These are phyloP conservation scores for Tinamus guttatus DNA, from an alignment of 2,113 vertebrate species.

Conservation along the genomic window DNA sequence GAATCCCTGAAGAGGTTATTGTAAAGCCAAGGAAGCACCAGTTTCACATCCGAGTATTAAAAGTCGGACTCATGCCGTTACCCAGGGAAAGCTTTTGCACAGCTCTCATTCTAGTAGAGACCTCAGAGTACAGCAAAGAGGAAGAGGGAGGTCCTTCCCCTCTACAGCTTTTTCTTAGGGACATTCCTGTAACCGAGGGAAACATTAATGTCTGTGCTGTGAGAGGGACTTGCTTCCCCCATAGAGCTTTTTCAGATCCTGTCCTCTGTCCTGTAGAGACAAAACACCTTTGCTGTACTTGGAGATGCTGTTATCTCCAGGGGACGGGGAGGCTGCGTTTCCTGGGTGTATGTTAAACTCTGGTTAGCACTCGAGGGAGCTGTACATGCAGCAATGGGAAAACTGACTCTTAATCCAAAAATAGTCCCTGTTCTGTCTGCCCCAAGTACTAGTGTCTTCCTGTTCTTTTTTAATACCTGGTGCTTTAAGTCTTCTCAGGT, in stretches of 20 bases:
- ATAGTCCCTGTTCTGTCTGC: background rate
- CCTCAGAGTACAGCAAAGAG: background rate
- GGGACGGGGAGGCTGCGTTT: background rate
- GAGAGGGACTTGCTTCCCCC: background rate
- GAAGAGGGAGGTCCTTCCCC: background rate
- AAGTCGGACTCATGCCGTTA: background rate
- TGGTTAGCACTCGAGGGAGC: background rate
- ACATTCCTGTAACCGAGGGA: background rate
- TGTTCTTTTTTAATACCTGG: background rate
- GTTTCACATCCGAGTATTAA: background rate
- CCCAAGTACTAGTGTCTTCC: background rate
- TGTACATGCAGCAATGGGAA: background rate
- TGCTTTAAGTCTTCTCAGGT: background rate
- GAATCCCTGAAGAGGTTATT: background rate
- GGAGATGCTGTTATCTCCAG: background rate
- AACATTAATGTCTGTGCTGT: background rate
- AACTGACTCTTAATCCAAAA: background rate
- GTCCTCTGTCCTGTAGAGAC: background rate
- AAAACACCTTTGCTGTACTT: background rate
- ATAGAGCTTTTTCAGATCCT: background rate
- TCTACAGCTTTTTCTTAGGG: rapidly evolving
- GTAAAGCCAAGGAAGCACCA: background rate
- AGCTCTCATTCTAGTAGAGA: background rate
- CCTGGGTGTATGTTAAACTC: background rate
- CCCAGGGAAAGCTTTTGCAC: background rate